A percentile compares a stretch with the other conserved stretches of the same genome.
Conservation (phyloP, 1,140 invertebrate species). For the Bacillus rossius region DNA sequence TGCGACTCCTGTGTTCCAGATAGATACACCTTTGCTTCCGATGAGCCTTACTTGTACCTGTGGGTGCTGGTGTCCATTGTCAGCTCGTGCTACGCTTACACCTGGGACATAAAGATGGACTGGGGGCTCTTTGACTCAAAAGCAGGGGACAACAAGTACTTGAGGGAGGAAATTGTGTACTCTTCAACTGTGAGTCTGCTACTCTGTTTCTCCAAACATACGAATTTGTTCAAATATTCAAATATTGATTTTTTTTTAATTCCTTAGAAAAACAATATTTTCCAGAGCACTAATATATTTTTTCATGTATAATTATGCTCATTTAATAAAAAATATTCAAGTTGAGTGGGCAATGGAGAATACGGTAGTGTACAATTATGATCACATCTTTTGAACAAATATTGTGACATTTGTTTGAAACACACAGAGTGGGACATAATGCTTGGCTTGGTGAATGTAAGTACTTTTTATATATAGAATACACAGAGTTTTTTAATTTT, state of each 20-base stretch:
- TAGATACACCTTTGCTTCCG: slow-evolving; percentile 38
- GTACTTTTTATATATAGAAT: no score
- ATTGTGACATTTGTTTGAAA: no score
- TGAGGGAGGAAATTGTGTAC: slow-evolving; percentile 62
- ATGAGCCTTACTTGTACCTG: slow-evolving; percentile 63
- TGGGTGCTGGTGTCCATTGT: slow-evolving; percentile 64
- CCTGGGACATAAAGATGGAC: slow-evolving; percentile 92
- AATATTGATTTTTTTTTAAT: slow-evolving; percentile 51
- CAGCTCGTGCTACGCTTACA: slow-evolving; percentile 70
- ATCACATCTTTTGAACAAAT: no score
- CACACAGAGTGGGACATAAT: no score
- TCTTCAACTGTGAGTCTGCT: slow-evolving; percentile 51
- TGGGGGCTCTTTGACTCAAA: slow-evolving; percentile 84
- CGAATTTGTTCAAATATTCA: no score
- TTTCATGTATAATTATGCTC: no score
- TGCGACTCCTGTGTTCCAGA: slow-evolving; percentile 27
- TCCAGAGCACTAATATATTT: slow-evolving; percentile 17
- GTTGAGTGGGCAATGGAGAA: no score
- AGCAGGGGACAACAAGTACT: slow-evolving; percentile 68
- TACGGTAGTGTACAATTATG: no score
- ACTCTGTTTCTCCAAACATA: no score
- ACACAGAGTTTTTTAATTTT: no score
- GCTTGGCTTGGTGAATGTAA: no score
- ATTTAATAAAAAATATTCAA: no score
- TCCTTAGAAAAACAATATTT: slow-evolving; percentile 19